A percentile compares a stretch with the other conserved stretches of the same genome.
Conservation (phyloP, 2,888 invertebrate genomes). For the Belgica antarctica region DNA sequence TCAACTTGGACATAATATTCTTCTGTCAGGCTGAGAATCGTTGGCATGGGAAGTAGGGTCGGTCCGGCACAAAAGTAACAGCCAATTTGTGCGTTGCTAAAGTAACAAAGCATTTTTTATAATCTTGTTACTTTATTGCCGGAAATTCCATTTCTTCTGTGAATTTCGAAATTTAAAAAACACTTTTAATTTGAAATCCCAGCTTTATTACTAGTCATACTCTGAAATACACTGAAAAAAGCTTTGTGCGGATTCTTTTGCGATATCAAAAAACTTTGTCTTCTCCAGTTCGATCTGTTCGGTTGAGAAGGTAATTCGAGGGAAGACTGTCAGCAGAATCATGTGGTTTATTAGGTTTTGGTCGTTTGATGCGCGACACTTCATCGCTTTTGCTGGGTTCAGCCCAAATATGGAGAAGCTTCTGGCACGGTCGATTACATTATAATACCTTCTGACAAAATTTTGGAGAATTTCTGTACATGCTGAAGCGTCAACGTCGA, state of each 20-base stretch:
- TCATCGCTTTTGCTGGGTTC: neutral
- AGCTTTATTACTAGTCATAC: slow-evolving; percentile 11
- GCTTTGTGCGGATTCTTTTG: neutral
- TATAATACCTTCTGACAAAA: neutral
- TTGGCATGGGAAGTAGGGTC: too few relatives aligned
- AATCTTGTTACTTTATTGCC: too few relatives aligned
- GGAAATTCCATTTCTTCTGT: too few relatives aligned
- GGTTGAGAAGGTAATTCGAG: neutral
- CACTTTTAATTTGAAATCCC: neutral
- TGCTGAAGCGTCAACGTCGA: neutral
- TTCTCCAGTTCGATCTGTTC: neutral
- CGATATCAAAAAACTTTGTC: neutral
- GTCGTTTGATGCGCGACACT: neutral
- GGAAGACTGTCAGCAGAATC: neutral
- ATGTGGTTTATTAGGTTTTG: neutral
- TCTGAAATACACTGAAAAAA: neutral
- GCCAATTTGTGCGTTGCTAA: too few relatives aligned
- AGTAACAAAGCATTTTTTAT: too few relatives aligned
- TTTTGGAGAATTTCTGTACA: neutral
- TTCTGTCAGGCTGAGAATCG: too few relatives aligned
- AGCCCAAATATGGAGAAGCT: neutral
- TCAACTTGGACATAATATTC: too few relatives aligned
- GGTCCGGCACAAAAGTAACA: too few relatives aligned
- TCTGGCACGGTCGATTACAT: neutral
- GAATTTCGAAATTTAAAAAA: neutral